Percentiles rank a stretch among this genome's conserved stretches.
These are phyloP conservation scores for Diarsia dahlii DNA, from an alignment of 2,888 invertebrate genomes.

Conservation along the genomic window DNA sequence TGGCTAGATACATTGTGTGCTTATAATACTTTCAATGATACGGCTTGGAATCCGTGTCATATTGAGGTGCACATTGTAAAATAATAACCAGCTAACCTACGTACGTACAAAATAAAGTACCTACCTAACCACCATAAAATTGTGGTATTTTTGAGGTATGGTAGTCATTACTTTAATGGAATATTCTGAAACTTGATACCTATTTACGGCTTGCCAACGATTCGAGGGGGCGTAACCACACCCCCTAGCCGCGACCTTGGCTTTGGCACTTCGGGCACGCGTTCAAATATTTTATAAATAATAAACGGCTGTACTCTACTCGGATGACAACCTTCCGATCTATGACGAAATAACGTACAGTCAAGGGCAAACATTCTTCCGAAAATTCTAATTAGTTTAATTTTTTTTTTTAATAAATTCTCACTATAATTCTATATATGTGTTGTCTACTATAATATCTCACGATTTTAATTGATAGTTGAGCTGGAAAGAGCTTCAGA, in stretches of 20 bases:
- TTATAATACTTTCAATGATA: background rate
- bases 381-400: too few species aligned
- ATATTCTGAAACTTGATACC: slow-evolving; percentile 52
- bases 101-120: background rate
- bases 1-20: background rate
- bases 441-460: background rate
- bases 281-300: slow-evolving; percentile 53
- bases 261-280: slow-evolving; percentile 36
- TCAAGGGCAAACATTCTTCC: slow-evolving; percentile 6
- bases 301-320: slow-evolving; percentile 26
- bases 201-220: slow-evolving; percentile 35
- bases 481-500: background rate
- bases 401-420: too few species aligned
- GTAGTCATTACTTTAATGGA: slow-evolving; percentile 46
- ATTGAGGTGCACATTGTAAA: background rate
- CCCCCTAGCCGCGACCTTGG: slow-evolving; percentile 51
- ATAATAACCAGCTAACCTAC: background rate
- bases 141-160: slow-evolving; percentile 4
- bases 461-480: background rate
- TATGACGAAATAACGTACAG: slow-evolving; percentile 18
- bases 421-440: background rate
- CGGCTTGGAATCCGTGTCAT: background rate
- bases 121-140: background rate
- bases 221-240: slow-evolving; percentile 34
- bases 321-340: slow-evolving; percentile 9